phyloP scores from a whole-genome alignment of 2,888 invertebrate species.

The Ashinkailepas kermadecensis region DNA sequence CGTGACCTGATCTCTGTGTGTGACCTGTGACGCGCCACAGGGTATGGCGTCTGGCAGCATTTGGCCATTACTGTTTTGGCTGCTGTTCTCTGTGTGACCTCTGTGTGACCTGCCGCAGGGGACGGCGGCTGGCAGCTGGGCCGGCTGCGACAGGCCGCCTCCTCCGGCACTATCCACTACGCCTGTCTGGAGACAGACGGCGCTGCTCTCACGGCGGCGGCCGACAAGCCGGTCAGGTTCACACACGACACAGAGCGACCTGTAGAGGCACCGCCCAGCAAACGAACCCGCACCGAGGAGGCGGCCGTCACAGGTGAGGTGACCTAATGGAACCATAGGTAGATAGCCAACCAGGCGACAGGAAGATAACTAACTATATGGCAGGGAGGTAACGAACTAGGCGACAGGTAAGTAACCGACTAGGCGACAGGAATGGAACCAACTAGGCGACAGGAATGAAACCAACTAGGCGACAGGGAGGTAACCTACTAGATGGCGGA shows the following conservation, averaged over 20 bases:
- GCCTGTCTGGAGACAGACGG: neutral
- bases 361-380: neutral
- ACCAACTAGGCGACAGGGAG: too few species aligned
- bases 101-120: neutral
- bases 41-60: too few species aligned
- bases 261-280: neutral
- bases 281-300: neutral
- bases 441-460: too few species aligned
- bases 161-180: neutral
- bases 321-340: neutral
- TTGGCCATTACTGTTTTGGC: too few species aligned
- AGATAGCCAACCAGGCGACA: neutral
- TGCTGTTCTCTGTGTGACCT: too few species aligned
- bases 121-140: neutral
- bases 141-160: constrained; percentile 1
- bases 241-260: neutral
- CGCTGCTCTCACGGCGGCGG: neutral
- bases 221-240: neutral
- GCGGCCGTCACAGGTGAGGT: neutral
- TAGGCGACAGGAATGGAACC: too few species aligned
- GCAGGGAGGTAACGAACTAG: neutral
- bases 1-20: too few species aligned
- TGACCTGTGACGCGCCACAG: too few species aligned
- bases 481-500: too few species aligned
- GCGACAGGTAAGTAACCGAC: too few species aligned